These are phyloP conservation scores for Drosophila ohnishii DNA, from an alignment of 1,140 invertebrate genomes.

Conservation along the genomic window DNA sequence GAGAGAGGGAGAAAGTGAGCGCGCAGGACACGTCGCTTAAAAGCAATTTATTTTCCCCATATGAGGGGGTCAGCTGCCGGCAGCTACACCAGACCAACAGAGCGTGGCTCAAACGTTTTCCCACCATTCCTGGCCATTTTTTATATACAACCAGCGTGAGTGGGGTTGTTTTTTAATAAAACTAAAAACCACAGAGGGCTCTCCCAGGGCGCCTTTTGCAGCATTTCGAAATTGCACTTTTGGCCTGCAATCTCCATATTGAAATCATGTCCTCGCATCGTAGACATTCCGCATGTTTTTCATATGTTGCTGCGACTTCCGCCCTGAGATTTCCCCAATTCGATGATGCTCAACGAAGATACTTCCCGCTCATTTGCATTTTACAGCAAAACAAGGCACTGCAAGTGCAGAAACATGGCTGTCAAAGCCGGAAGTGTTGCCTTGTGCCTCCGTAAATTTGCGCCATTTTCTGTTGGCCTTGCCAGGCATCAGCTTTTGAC, in stretches of 20 bases:
- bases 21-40: slow-evolving; percentile 46
- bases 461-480: slow-evolving; percentile 45
- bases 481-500: slow-evolving; percentile 34
- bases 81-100: slow-evolving; percentile 17
- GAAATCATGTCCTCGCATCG: slow-evolving; percentile 38
- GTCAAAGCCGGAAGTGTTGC: slow-evolving; percentile 67
- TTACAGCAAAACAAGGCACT: slow-evolving; percentile 39
- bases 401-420: slow-evolving; percentile 32
- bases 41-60: slow-evolving; percentile 69
- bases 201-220: slow-evolving; percentile 28
- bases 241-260: slow-evolving; percentile 47
- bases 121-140: slow-evolving; percentile 22
- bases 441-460: slow-evolving; percentile 64
- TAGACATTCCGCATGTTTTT: slow-evolving; percentile 16
- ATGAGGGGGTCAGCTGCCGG: slow-evolving; percentile 39
- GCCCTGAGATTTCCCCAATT: slow-evolving; percentile 20
- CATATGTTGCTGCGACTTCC: slow-evolving; percentile 13
- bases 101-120: slow-evolving; percentile 37
- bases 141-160: neutral
- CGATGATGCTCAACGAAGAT: slow-evolving; percentile 16
- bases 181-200: slow-evolving; percentile 46
- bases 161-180: slow-evolving; percentile 32
- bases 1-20: neutral
- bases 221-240: slow-evolving; percentile 55
- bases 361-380: slow-evolving; percentile 64